These are phyloP conservation scores for Brachionus plicatilis DNA, from an alignment of 1,140 invertebrate species.

Conservation along the genomic window DNA sequence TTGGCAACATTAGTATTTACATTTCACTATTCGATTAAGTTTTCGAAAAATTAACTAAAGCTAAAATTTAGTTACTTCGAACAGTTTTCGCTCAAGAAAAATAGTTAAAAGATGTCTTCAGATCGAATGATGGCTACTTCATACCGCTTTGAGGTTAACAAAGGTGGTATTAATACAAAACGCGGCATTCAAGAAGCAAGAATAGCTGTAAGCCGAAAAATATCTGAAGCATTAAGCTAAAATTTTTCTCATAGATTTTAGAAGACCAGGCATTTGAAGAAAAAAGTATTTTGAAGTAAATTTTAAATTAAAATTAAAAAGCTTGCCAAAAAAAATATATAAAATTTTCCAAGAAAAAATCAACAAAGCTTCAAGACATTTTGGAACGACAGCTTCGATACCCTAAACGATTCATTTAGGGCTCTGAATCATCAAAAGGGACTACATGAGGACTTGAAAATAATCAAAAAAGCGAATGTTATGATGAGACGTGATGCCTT, in stretches of 20 bases:
- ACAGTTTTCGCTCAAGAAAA: not conserved
- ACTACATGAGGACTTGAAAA: not conserved
- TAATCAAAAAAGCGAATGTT: conserved; percentile 5
- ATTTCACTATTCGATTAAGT: conserved; percentile 6
- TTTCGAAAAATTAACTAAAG: not conserved
- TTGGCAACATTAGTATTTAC: conserved; percentile 30
- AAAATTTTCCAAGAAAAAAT: not conserved
- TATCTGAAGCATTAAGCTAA: not conserved
- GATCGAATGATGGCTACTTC: conserved; percentile 31
- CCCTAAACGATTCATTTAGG: not conserved
- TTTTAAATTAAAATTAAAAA: not conserved
- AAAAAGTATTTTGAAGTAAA: not conserved
- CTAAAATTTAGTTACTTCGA: not conserved
- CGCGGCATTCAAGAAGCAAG: not conserved
- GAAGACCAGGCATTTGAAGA: not conserved
- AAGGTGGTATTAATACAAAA: not conserved
- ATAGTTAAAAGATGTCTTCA: not conserved
- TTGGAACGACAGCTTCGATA: conserved; percentile 25
- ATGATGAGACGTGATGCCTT: conserved; percentile 15
- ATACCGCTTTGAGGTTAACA: conserved; percentile 16
- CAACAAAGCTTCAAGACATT: not conserved
- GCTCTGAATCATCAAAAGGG: not conserved
- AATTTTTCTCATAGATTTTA: not conserved
- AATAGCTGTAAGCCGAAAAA: conserved; percentile 17
- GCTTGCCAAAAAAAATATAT: not conserved